Base-by-base conservation (phyloP, 2,888 invertebrate genomes). In the Mimas tiliae region DNA sequence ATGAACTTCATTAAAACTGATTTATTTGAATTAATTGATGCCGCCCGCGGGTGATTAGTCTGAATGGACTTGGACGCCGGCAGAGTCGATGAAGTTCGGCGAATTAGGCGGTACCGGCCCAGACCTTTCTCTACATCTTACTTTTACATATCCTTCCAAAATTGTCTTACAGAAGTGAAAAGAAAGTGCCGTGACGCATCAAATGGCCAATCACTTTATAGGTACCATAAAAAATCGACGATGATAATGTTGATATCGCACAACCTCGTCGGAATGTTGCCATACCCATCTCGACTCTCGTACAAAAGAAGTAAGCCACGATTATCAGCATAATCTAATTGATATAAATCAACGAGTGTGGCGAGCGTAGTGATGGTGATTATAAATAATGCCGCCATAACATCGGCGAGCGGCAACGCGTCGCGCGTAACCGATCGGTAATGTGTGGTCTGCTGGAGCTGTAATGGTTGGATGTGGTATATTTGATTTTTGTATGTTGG, bases 371-470 rank as follows among this genome's bases (percentile, higher is more conserved):
- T 53, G 33, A 53, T 58, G 42, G 19, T 58, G 42, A 58, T 58
- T 58, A 58, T 58, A 34, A 33, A 33, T 63, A 63, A 63, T 68
- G 47, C 52, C 64, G 68, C 64, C 64, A 72, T 72, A 70, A 72
- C 67, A 62, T 58, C 65, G 55, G 69, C 53, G 52, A 62, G 52
- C 38, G 69, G 67, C 70, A 68, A 50, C 66, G 63, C 68, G 74
- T 71, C 71, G 72, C 71, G 74, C 75, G 72, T 70, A 70, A 67
- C 72, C 70, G 71, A 75, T 74, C 66, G 71, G 69, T 75, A 75
- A 75, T 75, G 72, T 72, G 72, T 70, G 72, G 70, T 70, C 70
- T 14, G 7, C 51, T 21, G 50, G 42, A 51, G 27, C 34, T 19
- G 33, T 12, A n/a, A 21, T 16, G 1, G 6, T 19, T 8, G 51